Evolutionary conservation across 2,113 vertebrate species (phyloP).

Genomic region (Gallinago undulata): DNA sequence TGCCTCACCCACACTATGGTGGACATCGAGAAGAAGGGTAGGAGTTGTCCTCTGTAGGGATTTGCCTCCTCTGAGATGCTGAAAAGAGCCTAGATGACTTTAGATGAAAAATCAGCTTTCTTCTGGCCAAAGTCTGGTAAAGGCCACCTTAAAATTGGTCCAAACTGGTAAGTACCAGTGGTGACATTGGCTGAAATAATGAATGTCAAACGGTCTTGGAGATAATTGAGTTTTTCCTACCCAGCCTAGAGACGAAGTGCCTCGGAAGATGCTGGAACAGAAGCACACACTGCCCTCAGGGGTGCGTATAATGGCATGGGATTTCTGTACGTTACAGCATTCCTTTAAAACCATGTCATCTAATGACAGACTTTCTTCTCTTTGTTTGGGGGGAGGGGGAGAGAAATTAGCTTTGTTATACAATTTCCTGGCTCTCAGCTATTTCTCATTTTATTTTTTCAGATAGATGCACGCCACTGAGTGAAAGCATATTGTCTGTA

Average conservation of each 20-base stretch:
- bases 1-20: fast-evolving
- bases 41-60: neutral
- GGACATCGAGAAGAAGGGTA: fast-evolving
- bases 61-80: neutral
- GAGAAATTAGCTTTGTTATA: neutral
- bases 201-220: fast-evolving
- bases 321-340: slow-evolving; percentile 27
- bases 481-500: neutral
- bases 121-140: neutral
- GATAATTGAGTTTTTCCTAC: neutral
- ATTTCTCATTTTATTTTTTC: neutral
- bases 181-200: neutral
- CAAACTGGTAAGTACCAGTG: neutral
- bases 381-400: neutral
- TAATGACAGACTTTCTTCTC: slow-evolving; percentile 36
- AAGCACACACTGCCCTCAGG: slow-evolving; percentile 33
- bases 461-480: fast-evolving
- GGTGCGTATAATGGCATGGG: neutral
- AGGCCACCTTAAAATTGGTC: neutral
- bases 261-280: slow-evolving; percentile 1
- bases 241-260: neutral
- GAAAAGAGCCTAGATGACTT: neutral
- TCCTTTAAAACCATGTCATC: slow-evolving; percentile 35
- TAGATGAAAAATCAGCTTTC: neutral
- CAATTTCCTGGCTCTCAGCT: neutral